phyloP scores from a whole-genome alignment of 2,888 invertebrate species.

The Scaptomyza tumidula region DNA sequence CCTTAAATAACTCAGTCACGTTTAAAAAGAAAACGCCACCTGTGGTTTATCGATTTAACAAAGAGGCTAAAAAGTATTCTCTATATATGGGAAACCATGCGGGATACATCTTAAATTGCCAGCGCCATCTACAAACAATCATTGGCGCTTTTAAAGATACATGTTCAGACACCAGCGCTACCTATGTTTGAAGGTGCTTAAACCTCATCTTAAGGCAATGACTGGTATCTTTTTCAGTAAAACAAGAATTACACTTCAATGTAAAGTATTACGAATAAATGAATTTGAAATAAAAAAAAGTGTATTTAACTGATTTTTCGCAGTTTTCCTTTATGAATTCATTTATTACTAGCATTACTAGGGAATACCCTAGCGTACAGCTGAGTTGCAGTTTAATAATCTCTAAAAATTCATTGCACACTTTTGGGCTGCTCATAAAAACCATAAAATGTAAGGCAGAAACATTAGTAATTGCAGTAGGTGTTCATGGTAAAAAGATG shows the following conservation, averaged over 20 bases:
- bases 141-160: not conserved
- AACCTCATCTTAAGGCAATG: too few relatives aligned
- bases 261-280: too few relatives aligned
- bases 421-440: slow-evolving; percentile 17
- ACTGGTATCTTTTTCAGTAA: too few relatives aligned
- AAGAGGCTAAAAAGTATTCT: not conserved
- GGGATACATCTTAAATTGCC: not conserved
- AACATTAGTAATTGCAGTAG: not conserved
- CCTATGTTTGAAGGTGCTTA: not conserved
- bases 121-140: not conserved
- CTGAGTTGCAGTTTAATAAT: not conserved
- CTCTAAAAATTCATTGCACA: slow-evolving; percentile 10
- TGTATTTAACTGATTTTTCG: too few relatives aligned
- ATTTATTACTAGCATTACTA: not conserved
- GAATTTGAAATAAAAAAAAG: too few relatives aligned
- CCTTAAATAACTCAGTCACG: too few relatives aligned
- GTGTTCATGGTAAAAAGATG: not conserved
- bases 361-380: not conserved
- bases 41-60: too few relatives aligned
- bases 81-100: not conserved
- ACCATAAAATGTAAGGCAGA: too few relatives aligned
- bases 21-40: too few relatives aligned
- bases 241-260: too few relatives aligned
- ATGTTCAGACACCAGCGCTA: not conserved
- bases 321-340: too few relatives aligned